Percentiles rank a stretch among this genome's conserved stretches.
These are phyloP conservation scores for Aspidiotus destructor DNA, from an alignment of 2,888 invertebrate genomes.

Conservation along the genomic window DNA sequence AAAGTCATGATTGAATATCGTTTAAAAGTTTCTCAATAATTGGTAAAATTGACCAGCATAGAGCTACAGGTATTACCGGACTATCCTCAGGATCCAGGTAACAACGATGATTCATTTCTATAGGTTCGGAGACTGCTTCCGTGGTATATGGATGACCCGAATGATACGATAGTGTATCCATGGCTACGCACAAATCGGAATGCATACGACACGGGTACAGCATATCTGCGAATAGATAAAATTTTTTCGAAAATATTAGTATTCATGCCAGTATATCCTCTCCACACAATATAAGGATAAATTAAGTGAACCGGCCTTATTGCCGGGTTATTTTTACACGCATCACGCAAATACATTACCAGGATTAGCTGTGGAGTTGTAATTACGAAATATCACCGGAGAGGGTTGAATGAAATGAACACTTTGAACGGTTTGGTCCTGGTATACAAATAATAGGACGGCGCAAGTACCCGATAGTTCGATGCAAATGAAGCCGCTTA, in stretches of 20 bases:
- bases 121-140: conserved; percentile 7
- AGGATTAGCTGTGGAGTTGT: conserved; percentile 28
- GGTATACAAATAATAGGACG: conserved; percentile 75
- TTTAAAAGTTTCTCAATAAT: no score
- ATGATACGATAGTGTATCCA: conserved; percentile 28
- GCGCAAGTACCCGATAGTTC: conserved; percentile 79
- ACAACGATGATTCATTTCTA: conserved; percentile 20
- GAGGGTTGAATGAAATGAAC: conserved; percentile 29
- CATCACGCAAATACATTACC: conserved; percentile 4
- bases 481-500: conserved; percentile 71
- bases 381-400: conserved; percentile 23
- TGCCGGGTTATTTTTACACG: neutral
- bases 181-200: conserved; percentile 24
- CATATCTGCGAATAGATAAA: conserved; percentile 15
- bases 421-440: conserved; percentile 49
- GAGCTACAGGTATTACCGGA: conserved; percentile 16
- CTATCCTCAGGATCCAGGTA: conserved; percentile 21
- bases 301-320: no score
- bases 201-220: conserved; percentile 28
- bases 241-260: neutral
- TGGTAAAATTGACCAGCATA: no score
- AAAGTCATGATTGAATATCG: no score
- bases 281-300: no score
- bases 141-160: conserved; percentile 14
- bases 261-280: neutral